Base-by-base conservation (phyloP, 2,888 invertebrate genomes). In the Caenorhabditis sp. region DNA sequence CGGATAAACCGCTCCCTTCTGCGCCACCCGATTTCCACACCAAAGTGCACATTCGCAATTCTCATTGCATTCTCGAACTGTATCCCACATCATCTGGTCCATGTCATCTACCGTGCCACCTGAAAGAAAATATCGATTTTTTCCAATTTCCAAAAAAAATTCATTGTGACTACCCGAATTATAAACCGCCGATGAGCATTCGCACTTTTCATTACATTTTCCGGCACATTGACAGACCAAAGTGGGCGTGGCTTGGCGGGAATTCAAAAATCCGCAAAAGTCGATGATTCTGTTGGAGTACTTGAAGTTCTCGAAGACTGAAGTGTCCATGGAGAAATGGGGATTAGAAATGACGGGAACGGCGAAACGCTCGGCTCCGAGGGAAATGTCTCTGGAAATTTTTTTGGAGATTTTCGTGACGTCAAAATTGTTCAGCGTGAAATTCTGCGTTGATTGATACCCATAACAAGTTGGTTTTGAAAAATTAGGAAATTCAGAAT, bases 21-120 rank as follows among this genome's bases (percentile, higher is more conserved):
- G 88, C 0, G 88, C 88, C 11, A 88, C 85, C n/a, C 88, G 77
- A 69, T 88, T 88, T 2, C 87, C 87, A 55, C 88, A 88, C 58
- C 82, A 85, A 18, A 88, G 79, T 11, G 80, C 80, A 51, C 88
- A 88, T 15, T 74, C 69, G 53, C 88, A 88, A 18, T 80, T 78
- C n/a, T 76, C 77, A 51, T 79, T 83, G 69, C 88, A 88, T 47
- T 88, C 88, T 56, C 70, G 64, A 13, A 88, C 81, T 2, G 82
- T 72, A 15, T 72, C 76, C 44, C 69, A 72, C 69, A 85, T 74
- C 44, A 80, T 13, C 11, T 55, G 47, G 0, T 76, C 70, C 65
- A 80, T 72, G n/a, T 81, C 58, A 5, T 22, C 61, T 26, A 83
- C 74, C 15, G 50, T 69, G n/a, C 74, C 74, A 35, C 24, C 51